Base-by-base conservation (phyloP, 2,797 vertebrate species). In the Myotis planiceps region DNA sequence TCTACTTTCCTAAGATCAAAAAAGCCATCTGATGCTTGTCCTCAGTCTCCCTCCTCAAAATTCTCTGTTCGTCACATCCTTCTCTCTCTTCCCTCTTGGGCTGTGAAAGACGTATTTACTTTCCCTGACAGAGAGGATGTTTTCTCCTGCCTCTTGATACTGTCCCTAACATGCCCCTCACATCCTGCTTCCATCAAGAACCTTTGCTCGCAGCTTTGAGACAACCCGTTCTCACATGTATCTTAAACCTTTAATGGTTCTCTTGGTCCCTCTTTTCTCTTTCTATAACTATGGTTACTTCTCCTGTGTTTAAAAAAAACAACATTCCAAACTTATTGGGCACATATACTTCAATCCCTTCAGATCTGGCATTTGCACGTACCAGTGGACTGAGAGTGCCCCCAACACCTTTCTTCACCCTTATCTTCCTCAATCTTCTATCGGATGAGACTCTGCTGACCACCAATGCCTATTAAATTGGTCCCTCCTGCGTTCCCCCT, bases 201-300 rank as follows among this genome's bases (percentile, higher is more conserved):
- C 18, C 16, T 83, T 55, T 51, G 66, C 42, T 71, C 71, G 29
- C 18, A 96, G 68, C 10, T 76, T 92, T 45, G 58, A 83, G 5
- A 71, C 37, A 4, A 66, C 53, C 51, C 37, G 25, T 34, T 60
- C 4, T 94, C 66, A 91, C 0, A 29, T 2, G n/a, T 42, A 45
- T 53, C 53, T 68, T 68, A 74, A 53, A 60, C 69, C 15, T 68
- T 82, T 74, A 29, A 32, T 7, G 71, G 12, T 37, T 34, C 23
- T 37, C 79, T 1, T 34, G 15, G 42, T 16, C 75, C 14, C 63
- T 65, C 51, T 78, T 37, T 63, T 39, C 55, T 53, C 88, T 87
- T 83, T 68, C 95, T 13, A 65, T 71, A 89, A 78, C 58, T 27
- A 92, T 63, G 27, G 12, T 90, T 37, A 32, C 49, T 84, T 94